Evolutionary conservation across 2,888 invertebrate species (phyloP), one percentile per base, ranked within the genome.

Genomic region (Ormyrus rosae): DNA sequence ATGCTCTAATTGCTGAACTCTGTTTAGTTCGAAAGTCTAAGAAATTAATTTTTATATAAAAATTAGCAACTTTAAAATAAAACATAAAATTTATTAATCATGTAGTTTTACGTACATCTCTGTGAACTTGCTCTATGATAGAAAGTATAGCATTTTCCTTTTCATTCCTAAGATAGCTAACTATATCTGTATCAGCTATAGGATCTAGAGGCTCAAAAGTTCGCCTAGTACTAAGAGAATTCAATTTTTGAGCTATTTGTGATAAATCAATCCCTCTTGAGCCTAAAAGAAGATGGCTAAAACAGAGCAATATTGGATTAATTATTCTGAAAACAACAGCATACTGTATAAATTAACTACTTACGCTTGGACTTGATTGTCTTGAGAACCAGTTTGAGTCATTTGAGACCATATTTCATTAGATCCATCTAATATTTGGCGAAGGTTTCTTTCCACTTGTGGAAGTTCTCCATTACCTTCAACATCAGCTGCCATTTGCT

Each of bases 241-340:
- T 98, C 50, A 99, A 92, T 87, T 97, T 97, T 87, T 97, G 96
- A 5, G 97, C 95, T 84, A 98, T 95, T 91, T 96, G 96, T n/a
- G 97, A 97, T 69, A 99, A 92, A 91, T 98, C 98, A 84, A 98
- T 95, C 5, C 98, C 98, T 91, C 96, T 96, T 0, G 97, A 96
- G 0, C 98, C 98, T 84, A 99, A 93, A 76, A 99, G 91, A 61
- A 98, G 93, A 86, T 98, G 97, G 0, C 98, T 98, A 69, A 76
- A 84, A 83, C 13, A 73, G 8, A 5, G 78, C 13, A 71, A 63
- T 58, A 64, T 67, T 50, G 5, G 19, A 46, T 61, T 56, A 9
- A 85, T 83, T 68, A n/a, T 7, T 56, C 19, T 56, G 7, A 46
- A 68, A 67, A 13, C 9, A 19, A 19, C 19, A 19, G 19, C 19